Base-by-base conservation (phyloP, 2,888 invertebrate species). In the Yponomeuta malinellus region DNA sequence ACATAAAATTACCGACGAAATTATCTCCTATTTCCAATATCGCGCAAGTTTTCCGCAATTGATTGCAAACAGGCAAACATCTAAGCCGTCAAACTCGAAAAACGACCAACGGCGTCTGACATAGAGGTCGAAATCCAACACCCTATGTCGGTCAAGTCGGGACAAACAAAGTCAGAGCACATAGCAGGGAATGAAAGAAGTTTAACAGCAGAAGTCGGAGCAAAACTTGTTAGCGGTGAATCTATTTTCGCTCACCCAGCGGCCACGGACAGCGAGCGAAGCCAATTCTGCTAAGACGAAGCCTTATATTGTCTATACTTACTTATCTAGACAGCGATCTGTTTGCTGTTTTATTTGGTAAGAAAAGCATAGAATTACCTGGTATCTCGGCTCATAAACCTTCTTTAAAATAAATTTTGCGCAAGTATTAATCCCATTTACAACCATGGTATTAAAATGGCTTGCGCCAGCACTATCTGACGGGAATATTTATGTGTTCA, bases 221-320 rank as follows among this genome's bases (percentile, higher is more conserved):
- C 5, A 65, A 59, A 65, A 65, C 65, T 65, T 65, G 65, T 65
- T 65, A 65, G 31, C 52, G 33, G 65, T 65, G 31, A 65, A 65
- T 65, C 65, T 65, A 65, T 65, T 65, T 12, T 31, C 31, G 65
- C 12, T 10, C 29, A 33, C 15, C 15, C 15, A 5, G 52, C 5
- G 52, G 52, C 52, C 52, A 59, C 52, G 52, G 15, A 15, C 52
- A 1, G 15, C 15, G 15, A 59, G 15, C 52, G 15, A 59, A 15
- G 15, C 52, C 52, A 59, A 59, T 59, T 59, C 6, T 3, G 52
- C 12, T 15, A 15, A 15, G 52, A 59, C 12, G 52, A 59, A 59
- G 15, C 52, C 15, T 59, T 12, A 59, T 43, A 43, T 43, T 43
- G 43, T 43, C 6, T 43, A 43, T 43, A 8, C 43, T 43, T 43